Percentiles rank a stretch among this genome's conserved stretches.
phyloP scores from a whole-genome alignment of 1,140 invertebrate genomes.

The Venustaconcha ellipsiformis region DNA sequence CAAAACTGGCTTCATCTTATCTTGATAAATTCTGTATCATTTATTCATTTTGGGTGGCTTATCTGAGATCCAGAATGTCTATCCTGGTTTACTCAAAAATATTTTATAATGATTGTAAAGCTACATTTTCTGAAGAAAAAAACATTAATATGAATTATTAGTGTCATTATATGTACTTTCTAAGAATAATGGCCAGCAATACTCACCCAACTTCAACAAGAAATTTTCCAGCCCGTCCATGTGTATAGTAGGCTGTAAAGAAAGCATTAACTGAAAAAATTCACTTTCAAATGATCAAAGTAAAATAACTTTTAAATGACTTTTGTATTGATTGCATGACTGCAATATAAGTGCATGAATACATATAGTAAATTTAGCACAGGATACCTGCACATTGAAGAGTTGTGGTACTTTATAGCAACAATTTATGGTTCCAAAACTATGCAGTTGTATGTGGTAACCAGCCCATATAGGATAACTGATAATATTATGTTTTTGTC shows the following conservation, averaged over 20 bases:
- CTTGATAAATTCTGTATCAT: too few species aligned
- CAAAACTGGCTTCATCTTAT: too few species aligned
- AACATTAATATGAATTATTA: too few species aligned
- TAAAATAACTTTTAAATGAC: background rate
- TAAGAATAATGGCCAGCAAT: background rate
- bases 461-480: too few species aligned
- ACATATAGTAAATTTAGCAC: background rate
- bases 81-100: too few species aligned
- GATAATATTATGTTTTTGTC: too few species aligned
- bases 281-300: background rate
- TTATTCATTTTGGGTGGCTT: too few species aligned
- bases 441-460: too few species aligned
- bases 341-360: background rate
- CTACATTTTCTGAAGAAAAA: too few species aligned
- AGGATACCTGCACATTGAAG: background rate
- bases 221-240: conserved; percentile 91
- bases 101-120: too few species aligned
- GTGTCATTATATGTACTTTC: too few species aligned
- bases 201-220: conserved; percentile 80
- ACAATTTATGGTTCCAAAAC: background rate
- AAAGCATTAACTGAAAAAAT: background rate
- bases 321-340: background rate
- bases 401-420: background rate
- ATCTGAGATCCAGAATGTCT: too few species aligned
- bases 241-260: conserved; percentile 84